Evolutionary conservation across 2,797 vertebrate species (phyloP).

Genomic region (Meriones psammophilus): DNA sequence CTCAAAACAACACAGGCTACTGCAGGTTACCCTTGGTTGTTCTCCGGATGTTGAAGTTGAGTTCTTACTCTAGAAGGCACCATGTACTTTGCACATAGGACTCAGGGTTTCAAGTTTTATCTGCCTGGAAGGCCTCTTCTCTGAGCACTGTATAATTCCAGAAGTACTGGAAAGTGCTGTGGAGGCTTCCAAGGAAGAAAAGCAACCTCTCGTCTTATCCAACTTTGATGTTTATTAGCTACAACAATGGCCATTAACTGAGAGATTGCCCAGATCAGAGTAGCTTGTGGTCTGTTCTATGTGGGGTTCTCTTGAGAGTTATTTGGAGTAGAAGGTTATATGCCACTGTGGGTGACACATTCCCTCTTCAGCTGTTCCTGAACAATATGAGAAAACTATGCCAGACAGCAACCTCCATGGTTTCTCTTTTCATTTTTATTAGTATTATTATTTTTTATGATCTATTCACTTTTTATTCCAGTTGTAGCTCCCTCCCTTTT

Average conservation of each 20-base stretch:
- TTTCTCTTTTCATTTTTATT: too few relatives aligned
- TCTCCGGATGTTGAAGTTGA: too few relatives aligned
- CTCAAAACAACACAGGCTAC: not conserved
- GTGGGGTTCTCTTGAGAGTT: not conserved
- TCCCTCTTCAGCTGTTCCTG: not conserved
- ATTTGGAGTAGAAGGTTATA: not conserved
- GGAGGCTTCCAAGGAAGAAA: not conserved
- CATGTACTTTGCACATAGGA: not conserved
- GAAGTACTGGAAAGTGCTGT: not conserved
- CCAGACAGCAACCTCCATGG: too few relatives aligned
- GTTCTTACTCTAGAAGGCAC: not conserved
- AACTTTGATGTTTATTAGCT: not conserved
- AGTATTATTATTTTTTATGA: too few relatives aligned
- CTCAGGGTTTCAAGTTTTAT: not conserved
- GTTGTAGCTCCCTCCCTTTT: too few relatives aligned
- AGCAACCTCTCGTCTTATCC: not conserved
- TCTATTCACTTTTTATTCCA: too few relatives aligned
- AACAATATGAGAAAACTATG: not conserved
- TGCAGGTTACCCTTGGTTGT: not conserved
- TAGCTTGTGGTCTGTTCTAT: too few relatives aligned
- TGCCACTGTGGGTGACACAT: not conserved
- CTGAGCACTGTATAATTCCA: too few relatives aligned
- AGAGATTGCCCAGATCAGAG: not conserved
- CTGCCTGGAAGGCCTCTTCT: too few relatives aligned
- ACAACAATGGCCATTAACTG: not conserved